Evolutionary conservation across 1,140 invertebrate species (phyloP).

Genomic region (Cheumatopsyche charites): DNA sequence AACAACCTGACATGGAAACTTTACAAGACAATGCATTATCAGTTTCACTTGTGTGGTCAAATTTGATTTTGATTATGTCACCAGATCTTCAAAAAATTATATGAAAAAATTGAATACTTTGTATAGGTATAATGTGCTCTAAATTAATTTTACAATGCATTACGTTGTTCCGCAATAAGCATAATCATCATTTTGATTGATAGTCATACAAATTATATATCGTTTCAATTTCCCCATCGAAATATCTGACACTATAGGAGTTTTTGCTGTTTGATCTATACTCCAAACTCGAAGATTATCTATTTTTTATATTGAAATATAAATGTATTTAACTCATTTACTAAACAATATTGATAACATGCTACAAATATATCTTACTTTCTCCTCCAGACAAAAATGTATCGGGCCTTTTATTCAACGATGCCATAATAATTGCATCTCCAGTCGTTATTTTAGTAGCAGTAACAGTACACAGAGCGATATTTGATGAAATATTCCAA

Average conservation of each 20-base stretch:
- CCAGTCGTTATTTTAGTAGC: constrained; percentile 72
- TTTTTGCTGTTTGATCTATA: constrained; percentile 72
- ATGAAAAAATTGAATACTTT: not conserved
- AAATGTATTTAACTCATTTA: not conserved
- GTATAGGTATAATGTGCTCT: not conserved
- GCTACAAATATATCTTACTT: constrained; percentile 58
- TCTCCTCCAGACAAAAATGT: constrained; percentile 78
- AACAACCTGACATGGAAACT: constrained; percentile 72
- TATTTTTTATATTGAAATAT: constrained; percentile 47
- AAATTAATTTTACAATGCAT: constrained; percentile 39
- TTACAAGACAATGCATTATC: constrained; percentile 60
- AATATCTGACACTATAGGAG: constrained; percentile 73
- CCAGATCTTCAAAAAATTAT: constrained; percentile 54
- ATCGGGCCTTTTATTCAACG: constrained; percentile 62
- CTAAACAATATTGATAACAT: not conserved
- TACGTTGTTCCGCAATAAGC: constrained; percentile 84
- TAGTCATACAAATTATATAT: constrained; percentile 67
- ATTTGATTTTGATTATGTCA: constrained; percentile 67
- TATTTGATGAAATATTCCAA: constrained; percentile 70
- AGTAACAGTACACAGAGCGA: constrained; percentile 69
- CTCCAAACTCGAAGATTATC: constrained; percentile 74
- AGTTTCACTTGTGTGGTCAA: constrained; percentile 69
- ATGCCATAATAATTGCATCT: constrained; percentile 65
- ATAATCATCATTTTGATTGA: constrained; percentile 71
- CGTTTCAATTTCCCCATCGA: constrained; percentile 73